Conservation (phyloP, 2,888 invertebrate genomes). For the Coecobrya sp. region DNA sequence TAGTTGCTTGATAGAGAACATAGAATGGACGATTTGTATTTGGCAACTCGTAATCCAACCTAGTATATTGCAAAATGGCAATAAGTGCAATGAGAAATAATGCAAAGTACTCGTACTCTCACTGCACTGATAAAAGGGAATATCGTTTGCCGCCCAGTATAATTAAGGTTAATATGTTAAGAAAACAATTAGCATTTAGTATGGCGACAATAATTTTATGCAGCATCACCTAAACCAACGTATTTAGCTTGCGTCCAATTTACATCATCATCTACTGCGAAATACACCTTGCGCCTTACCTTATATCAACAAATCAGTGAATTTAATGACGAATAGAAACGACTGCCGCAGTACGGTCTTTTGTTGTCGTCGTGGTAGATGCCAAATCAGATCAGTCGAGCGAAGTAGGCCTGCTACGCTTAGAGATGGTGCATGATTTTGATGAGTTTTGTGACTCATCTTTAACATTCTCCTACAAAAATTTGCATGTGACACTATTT, state of each 20-base stretch:
- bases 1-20: too few species aligned
- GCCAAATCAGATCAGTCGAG: conserved; percentile 71
- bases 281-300: conserved; percentile 2
- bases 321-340: conserved; percentile 44
- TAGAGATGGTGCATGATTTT: conserved; percentile 76
- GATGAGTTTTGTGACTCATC: conserved; percentile 76
- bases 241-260: neutral
- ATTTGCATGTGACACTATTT: conserved; percentile 81
- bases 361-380: conserved; percentile 5
- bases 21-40: too few species aligned
- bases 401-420: conserved; percentile 63
- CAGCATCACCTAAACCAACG: conserved; percentile 21
- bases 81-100: neutral
- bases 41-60: too few species aligned
- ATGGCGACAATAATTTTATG: neutral
- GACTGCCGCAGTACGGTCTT: conserved; percentile 7
- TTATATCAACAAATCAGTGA: neutral
- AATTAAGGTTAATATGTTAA: conserved; percentile 69
- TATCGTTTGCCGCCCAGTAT: conserved; percentile 44
- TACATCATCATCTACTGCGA: neutral
- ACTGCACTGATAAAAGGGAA: neutral
- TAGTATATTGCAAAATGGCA: too few species aligned
- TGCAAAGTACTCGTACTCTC: neutral
- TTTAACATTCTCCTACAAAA: conserved; percentile 50
- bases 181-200: conserved; percentile 71